A percentile compares a stretch with the other conserved stretches of the same genome.
phyloP scores from a whole-genome alignment of 1,140 invertebrate species.

The Cylas formicarius region DNA sequence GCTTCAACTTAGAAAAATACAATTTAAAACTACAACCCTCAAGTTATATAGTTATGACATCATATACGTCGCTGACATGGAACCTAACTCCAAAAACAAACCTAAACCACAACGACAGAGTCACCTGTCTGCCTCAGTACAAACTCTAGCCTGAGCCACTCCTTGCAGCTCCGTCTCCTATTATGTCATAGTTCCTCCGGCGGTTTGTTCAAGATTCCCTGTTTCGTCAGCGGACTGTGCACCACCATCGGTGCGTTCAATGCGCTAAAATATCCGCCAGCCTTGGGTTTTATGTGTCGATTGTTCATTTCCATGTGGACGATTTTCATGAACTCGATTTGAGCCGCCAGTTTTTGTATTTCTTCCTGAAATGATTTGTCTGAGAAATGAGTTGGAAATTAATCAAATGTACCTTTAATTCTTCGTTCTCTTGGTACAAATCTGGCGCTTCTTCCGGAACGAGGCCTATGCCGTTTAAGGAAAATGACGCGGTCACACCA shows the following conservation, averaged over 20 bases:
- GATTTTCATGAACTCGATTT: constrained; percentile 89
- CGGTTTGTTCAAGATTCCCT: constrained; percentile 35
- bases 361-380: constrained; percentile 58
- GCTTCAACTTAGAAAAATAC: too few relatives aligned
- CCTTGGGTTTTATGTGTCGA: constrained; percentile 74
- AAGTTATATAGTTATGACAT: too few relatives aligned
- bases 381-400: not conserved
- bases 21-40: too few relatives aligned
- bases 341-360: constrained; percentile 80
- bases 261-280: constrained; percentile 67
- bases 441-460: constrained; percentile 74
- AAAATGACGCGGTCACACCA: constrained; percentile 76
- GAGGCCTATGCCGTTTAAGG: constrained; percentile 73
- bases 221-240: constrained; percentile 44
- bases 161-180: constrained; percentile 17
- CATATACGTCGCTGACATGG: too few relatives aligned
- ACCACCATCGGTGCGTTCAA: constrained; percentile 44
- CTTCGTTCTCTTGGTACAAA: constrained; percentile 82
- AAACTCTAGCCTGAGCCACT: constrained; percentile 19
- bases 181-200: constrained; percentile 34
- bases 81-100: not conserved
- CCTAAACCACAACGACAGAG: constrained; percentile 17
- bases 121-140: constrained; percentile 19
- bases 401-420: constrained; percentile 61
- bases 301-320: constrained; percentile 90